A percentile compares a stretch with the other conserved stretches of the same genome.
Evolutionary conservation across 2,113 vertebrate species (phyloP).

Genomic region (Halcyon senegalensis): DNA sequence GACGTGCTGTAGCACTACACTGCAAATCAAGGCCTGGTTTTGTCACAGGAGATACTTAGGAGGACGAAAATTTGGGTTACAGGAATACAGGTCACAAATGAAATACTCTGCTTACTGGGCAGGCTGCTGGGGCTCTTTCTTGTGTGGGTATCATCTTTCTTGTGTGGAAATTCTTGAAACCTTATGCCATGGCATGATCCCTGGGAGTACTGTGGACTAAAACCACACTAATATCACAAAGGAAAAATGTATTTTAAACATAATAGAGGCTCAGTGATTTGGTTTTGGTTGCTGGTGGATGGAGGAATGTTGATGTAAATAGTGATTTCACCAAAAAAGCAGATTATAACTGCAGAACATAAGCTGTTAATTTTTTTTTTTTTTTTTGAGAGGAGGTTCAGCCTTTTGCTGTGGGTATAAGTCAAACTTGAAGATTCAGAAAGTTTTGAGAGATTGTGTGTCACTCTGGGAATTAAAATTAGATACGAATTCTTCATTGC

Average conservation of each 20-base stretch:
- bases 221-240: neutral
- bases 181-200: neutral
- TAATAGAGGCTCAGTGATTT: neutral
- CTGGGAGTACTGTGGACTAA: neutral
- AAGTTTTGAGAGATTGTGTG: neutral
- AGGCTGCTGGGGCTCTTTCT: neutral
- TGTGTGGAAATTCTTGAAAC: neutral
- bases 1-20: no score
- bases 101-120: neutral
- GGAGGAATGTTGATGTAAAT: neutral
- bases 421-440: neutral
- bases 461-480: neutral
- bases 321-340: neutral
- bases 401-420: neutral
- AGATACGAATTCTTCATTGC: neutral
- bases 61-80: neutral
- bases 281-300: neutral
- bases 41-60: neutral
- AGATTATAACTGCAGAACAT: neutral
- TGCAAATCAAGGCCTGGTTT: neutral
- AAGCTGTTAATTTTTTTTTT: neutral
- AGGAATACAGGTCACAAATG: neutral
- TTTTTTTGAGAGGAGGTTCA: neutral
- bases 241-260: neutral
- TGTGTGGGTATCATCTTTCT: neutral